Conservation (phyloP, 35 echinoderm and acorn worm species). For the Anneissia japonica region DNA sequence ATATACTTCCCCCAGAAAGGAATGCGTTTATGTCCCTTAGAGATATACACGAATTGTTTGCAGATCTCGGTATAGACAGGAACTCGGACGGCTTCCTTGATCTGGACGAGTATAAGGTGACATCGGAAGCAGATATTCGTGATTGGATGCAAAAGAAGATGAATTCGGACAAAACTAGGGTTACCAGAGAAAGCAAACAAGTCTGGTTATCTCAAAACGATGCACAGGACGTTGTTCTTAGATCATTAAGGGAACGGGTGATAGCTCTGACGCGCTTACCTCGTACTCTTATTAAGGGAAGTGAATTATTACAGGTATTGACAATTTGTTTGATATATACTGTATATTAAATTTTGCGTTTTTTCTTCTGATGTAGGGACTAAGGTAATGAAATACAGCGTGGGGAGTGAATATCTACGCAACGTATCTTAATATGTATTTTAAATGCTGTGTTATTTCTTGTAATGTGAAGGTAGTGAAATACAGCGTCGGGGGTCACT, state of each 20-base stretch:
- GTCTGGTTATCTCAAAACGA: background rate
- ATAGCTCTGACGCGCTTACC: background rate
- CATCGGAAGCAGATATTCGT: background rate
- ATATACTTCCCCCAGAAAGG: background rate
- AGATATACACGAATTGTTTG: background rate
- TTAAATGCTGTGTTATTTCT: background rate
- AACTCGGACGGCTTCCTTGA: background rate
- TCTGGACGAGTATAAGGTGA: background rate
- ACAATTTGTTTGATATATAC: background rate
- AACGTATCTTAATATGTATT: background rate
- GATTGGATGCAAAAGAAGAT: background rate
- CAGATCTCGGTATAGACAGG: background rate
- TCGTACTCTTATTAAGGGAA: background rate
- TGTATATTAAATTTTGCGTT: background rate
- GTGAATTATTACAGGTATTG: slow-evolving; percentile 15
- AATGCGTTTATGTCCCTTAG: background rate
- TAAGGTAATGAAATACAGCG: background rate
- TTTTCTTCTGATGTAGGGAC: background rate
- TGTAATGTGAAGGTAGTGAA: slow-evolving; percentile 1
- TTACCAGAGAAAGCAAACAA: slow-evolving; percentile 7
- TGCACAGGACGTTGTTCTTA: background rate
- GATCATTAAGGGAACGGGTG: background rate
- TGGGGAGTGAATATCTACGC: background rate
- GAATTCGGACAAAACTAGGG: background rate
- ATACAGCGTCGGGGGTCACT: background rate